A percentile compares a stretch with the other conserved stretches of the same genome.
These are phyloP conservation scores for Ammodytes dubius DNA, from an alignment of 2,113 vertebrate genomes.

Conservation along the genomic window DNA sequence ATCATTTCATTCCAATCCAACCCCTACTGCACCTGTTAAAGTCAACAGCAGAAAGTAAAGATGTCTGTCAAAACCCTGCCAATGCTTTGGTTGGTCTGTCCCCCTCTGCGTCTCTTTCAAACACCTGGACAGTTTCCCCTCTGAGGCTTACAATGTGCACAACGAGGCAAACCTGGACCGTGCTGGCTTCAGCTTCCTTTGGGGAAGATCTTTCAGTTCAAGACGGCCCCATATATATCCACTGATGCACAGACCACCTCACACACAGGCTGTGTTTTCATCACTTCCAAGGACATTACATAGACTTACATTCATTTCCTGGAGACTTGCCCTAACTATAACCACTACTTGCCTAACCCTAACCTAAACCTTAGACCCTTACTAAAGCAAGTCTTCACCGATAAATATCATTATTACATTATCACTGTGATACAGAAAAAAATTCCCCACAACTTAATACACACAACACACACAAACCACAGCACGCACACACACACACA, in stretches of 20 bases:
- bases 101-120: slow-evolving; percentile 16
- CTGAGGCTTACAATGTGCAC: not conserved
- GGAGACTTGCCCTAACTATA: too few relatives aligned
- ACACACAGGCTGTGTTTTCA: too few relatives aligned
- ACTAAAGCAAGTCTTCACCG: too few relatives aligned
- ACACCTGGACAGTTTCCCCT: slow-evolving; percentile 6
- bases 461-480: too few relatives aligned
- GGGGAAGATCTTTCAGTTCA: slow-evolving; percentile 25
- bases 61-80: slow-evolving; percentile 27
- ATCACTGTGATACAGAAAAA: too few relatives aligned
- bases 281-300: too few relatives aligned
- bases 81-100: slow-evolving; percentile 23
- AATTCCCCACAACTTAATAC: too few relatives aligned
- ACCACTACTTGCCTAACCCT: too few relatives aligned
- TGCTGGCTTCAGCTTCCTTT: not conserved
- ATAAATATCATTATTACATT: too few relatives aligned
- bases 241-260: too few relatives aligned
- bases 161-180: slow-evolving; percentile 18
- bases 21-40: slow-evolving; percentile 1
- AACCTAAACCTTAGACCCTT: too few relatives aligned
- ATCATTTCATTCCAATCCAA: slow-evolving; percentile 31
- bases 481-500: not conserved
- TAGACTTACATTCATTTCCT: too few relatives aligned
- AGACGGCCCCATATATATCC: not conserved
- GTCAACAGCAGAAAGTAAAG: slow-evolving; percentile 23